phyloP scores from a whole-genome alignment of 2,113 vertebrate genomes.

The Thalassoma bifasciatum region DNA sequence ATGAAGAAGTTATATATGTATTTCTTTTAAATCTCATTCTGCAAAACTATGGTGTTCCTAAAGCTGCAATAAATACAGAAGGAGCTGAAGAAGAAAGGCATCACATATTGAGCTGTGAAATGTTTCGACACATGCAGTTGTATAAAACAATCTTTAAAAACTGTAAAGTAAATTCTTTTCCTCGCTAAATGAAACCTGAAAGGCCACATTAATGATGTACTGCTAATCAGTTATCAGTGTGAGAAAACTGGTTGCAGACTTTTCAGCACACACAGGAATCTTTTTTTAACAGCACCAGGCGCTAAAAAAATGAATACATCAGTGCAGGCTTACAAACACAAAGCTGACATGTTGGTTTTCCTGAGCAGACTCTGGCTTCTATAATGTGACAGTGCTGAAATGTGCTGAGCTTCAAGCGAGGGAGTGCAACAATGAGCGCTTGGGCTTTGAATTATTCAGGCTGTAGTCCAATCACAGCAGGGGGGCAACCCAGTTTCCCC shows the following conservation, averaged over 20 bases:
- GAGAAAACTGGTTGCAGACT: not conserved
- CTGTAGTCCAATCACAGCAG: conserved; percentile 18
- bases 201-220: not conserved
- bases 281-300: not conserved
- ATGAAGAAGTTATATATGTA: no score
- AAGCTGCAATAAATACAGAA: no score
- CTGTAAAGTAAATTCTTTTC: not conserved
- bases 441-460: conserved; percentile 17
- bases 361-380: not conserved
- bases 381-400: conserved; percentile 9
- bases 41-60: no score
- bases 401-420: conserved; percentile 14
- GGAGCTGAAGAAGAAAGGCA: no score
- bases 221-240: not conserved
- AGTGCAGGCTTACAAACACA: not conserved
- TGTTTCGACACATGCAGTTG: no score
- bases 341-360: conserved; percentile 13
- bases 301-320: not conserved
- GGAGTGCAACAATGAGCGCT: conserved; percentile 12
- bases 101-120: no score
- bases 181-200: not conserved
- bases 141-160: not conserved
- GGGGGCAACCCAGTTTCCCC: not conserved
- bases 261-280: not conserved
- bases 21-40: no score